phyloP scores from a whole-genome alignment of 2,797 vertebrate genomes.

The Chaetophractus vellerosus region DNA sequence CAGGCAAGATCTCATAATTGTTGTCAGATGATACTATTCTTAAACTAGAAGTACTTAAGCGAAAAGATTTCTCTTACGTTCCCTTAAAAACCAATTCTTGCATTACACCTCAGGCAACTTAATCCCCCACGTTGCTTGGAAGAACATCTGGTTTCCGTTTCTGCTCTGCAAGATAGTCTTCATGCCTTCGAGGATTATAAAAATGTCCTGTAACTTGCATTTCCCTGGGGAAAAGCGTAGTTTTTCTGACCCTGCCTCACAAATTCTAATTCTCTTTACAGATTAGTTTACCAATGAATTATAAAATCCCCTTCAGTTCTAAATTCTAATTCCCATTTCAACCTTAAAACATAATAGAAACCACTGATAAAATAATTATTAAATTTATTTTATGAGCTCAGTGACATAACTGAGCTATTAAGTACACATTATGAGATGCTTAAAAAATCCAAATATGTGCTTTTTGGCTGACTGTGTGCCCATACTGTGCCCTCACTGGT shows the following conservation, averaged over 20 bases:
- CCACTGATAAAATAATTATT: not conserved
- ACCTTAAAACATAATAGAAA: not conserved
- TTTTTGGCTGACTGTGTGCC: not conserved
- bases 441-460: not conserved
- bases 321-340: not conserved
- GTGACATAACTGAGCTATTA: not conserved
- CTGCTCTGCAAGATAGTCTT: not conserved
- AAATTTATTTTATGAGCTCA: not conserved
- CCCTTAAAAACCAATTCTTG: too few species aligned
- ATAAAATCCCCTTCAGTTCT: not conserved
- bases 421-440: not conserved
- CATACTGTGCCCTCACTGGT: not conserved
- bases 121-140: not conserved
- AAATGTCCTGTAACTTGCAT: not conserved
- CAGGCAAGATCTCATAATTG: not conserved
- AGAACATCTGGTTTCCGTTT: not conserved
- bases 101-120: too few species aligned
- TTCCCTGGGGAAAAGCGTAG: not conserved
- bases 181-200: not conserved
- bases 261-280: not conserved
- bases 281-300: not conserved
- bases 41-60: not conserved
- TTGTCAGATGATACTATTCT: not conserved
- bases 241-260: not conserved
- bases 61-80: not conserved